Conservation (phyloP, 2,113 vertebrate genomes). For the Oenanthe oenanthe region DNA sequence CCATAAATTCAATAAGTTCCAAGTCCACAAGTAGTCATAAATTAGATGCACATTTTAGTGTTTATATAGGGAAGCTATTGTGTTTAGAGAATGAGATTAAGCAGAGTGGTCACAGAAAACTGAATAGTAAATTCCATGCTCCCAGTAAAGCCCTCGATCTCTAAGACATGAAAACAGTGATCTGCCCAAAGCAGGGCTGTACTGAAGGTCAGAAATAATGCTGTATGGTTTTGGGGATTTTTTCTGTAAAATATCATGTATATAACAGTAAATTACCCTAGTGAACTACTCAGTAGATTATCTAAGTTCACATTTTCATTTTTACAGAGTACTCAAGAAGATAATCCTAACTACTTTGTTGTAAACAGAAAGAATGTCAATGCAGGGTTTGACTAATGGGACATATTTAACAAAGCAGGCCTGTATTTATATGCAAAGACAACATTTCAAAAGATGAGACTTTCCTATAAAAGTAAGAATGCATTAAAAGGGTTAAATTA, state of each 20-base stretch:
- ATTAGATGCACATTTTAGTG: slow-evolving; percentile 26
- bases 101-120: slow-evolving; percentile 38
- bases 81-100: slow-evolving; percentile 55
- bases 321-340: background rate
- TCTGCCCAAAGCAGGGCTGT: background rate
- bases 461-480: background rate
- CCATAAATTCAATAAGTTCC: slow-evolving; percentile 14
- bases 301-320: background rate
- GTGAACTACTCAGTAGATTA: background rate
- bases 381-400: background rate
- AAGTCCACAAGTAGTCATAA: slow-evolving; percentile 32
- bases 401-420: background rate
- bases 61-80: slow-evolving; percentile 29
- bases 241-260: background rate
- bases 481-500: background rate
- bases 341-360: background rate
- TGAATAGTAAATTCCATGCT: slow-evolving; percentile 7
- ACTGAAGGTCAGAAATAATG: background rate
- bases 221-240: background rate
- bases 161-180: background rate
- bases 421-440: background rate
- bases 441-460: background rate
- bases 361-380: background rate
- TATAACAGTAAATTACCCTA: background rate
- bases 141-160: background rate